These are phyloP conservation scores for Steinernema khuongi DNA, from an alignment of 1,140 invertebrate species.

Conservation along the genomic window DNA sequence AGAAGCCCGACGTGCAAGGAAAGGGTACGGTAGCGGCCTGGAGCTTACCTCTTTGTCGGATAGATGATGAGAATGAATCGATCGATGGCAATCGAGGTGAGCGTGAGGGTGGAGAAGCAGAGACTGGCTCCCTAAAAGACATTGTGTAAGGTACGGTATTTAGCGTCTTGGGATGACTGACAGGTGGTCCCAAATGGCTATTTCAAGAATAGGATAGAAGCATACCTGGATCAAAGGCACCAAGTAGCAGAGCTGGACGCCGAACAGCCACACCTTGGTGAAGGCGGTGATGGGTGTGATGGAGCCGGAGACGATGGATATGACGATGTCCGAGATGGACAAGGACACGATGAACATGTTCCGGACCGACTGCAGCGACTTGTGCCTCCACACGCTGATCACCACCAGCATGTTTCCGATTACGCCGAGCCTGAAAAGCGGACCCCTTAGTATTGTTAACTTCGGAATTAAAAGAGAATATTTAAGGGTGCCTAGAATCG, in stretches of 20 bases:
- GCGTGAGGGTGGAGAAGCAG: slow-evolving; percentile 74
- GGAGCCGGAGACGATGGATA: slow-evolving; percentile 37
- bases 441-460: too few species aligned
- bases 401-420: slow-evolving; percentile 35
- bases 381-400: slow-evolving; percentile 25
- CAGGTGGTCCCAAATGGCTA: too few species aligned
- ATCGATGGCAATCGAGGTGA: slow-evolving; percentile 92
- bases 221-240: slow-evolving; percentile 77
- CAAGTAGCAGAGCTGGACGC: slow-evolving; percentile 76
- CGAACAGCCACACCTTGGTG: slow-evolving; percentile 75
- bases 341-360: slow-evolving; percentile 42
- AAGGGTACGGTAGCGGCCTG: too few species aligned
- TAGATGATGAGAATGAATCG: slow-evolving; percentile 63
- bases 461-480: too few species aligned
- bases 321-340: slow-evolving; percentile 38
- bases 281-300: slow-evolving; percentile 41
- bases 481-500: too few species aligned
- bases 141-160: too few species aligned
- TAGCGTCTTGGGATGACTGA: too few species aligned
- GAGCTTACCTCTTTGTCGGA: slow-evolving; percentile 37
- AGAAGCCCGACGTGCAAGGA: too few species aligned
- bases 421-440: slow-evolving; percentile 35
- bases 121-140: slow-evolving; percentile 36
- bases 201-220: slow-evolving; percentile 33
- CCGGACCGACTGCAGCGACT: slow-evolving; percentile 36